phyloP scores from a whole-genome alignment of 2,888 invertebrate genomes.

The Spodoptera exigua region DNA sequence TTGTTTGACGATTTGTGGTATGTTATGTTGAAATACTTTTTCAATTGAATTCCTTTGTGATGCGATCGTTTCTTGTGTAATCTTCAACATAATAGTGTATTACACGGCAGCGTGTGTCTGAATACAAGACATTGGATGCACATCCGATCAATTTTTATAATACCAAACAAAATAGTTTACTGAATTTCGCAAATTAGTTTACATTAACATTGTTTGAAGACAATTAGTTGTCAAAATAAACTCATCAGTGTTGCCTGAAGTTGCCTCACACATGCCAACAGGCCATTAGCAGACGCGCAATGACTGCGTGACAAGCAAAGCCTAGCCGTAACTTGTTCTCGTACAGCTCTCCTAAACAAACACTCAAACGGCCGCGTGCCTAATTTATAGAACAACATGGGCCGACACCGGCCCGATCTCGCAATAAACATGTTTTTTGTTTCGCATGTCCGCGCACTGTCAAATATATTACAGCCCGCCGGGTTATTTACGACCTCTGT shows the following conservation, averaged over 20 bases:
- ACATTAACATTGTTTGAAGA: neutral
- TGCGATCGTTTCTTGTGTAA: constrained; percentile 24
- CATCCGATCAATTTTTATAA: constrained; percentile 8
- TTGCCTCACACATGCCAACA: constrained; percentile 52
- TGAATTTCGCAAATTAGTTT: no score
- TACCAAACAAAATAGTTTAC: no score
- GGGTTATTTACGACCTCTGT: constrained; percentile 88
- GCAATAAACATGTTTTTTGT: constrained; percentile 89
- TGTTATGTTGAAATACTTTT: constrained; percentile 50
- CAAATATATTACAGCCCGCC: constrained; percentile 89
- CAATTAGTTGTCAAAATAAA: constrained; percentile 21
- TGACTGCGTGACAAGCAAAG: constrained; percentile 47
- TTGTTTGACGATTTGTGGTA: constrained; percentile 52
- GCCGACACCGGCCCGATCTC: constrained; percentile 71
- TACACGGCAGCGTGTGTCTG: constrained; percentile 19
- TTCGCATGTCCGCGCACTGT: constrained; percentile 89
- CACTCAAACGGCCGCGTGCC: constrained; percentile 74
- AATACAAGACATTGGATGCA: constrained; percentile 18
- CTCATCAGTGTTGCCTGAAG: constrained; percentile 3
- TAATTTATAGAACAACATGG: constrained; percentile 78
- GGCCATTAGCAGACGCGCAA: constrained; percentile 56
- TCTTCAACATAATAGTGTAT: constrained; percentile 31
- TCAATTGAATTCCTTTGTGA: constrained; percentile 32
- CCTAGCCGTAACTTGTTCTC: constrained; percentile 59
- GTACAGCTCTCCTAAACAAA: constrained; percentile 73